These are phyloP conservation scores for Pachyrhynchus sulphureomaculatus DNA, from an alignment of 1,140 invertebrate species.

Conservation along the genomic window DNA sequence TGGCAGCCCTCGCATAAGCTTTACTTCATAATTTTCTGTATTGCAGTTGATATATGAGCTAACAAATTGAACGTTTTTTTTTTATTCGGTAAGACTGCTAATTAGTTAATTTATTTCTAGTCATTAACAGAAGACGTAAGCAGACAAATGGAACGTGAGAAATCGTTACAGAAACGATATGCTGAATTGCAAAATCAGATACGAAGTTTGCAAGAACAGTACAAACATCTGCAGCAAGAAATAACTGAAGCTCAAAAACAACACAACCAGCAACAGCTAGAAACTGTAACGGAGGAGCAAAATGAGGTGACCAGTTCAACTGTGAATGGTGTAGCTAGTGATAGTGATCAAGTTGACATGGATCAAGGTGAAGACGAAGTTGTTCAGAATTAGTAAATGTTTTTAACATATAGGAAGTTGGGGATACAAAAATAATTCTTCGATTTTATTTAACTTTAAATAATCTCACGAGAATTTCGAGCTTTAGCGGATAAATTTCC, in stretches of 20 bases:
- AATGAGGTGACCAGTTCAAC: constrained; percentile 2
- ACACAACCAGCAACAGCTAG: background rate
- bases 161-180: constrained; percentile 80
- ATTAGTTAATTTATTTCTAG: constrained; percentile 52
- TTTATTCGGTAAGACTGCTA: too few relatives aligned
- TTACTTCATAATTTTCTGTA: too few relatives aligned
- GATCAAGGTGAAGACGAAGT: background rate
- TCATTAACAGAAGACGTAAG: constrained; percentile 90
- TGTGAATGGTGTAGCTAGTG: background rate
- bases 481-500: too few relatives aligned
- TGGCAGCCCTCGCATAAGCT: too few relatives aligned
- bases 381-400: background rate
- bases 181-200: constrained; percentile 65
- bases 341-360: background rate
- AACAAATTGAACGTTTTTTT: too few relatives aligned
- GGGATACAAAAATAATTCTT: too few relatives aligned
- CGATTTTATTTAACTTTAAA: too few relatives aligned
- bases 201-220: constrained; percentile 36
- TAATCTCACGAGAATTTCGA: too few relatives aligned
- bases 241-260: background rate
- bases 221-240: constrained; percentile 19
- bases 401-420: too few relatives aligned
- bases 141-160: constrained; percentile 88
- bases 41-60: too few relatives aligned
- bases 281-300: background rate